Evolutionary conservation across 2,113 vertebrate genomes (phyloP), one percentile per base, ranked within the genome.

Genomic region (Gorsachius goisagi): DNA sequence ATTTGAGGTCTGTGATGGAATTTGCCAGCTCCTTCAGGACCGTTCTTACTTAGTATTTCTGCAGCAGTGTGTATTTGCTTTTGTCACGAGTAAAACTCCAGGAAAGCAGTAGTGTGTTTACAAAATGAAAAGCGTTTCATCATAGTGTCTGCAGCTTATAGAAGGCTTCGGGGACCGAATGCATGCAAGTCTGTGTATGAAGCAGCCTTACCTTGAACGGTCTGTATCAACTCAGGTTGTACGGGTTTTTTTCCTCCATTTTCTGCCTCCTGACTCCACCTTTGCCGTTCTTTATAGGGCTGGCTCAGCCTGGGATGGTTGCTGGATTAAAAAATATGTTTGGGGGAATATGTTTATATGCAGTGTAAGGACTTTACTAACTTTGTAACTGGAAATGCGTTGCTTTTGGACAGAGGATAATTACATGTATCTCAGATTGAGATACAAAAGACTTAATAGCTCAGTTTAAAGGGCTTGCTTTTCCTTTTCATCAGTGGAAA

Each of bases 81-180:
- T 96, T 91, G 90, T 92, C 96, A 72, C n/a, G 63, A 55, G 88
- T 91, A 93, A 92, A 91, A 77, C 81, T 93, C 67, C 33, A 30
- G 35, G 92, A 97, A 94, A 93, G 64, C 84, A 82, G n/a, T 41
- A 63, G 45, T 12, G 8, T 84, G 74, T 96, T 97, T 93, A 89
- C 94, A 87, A 95, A 96, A 93, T 91, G 90, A 86, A 84, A 90
- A 89, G 86, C 63, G 62, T 96, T 97, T 96, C 94, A 95, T 97
- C 76, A 30, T 82, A 62, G 80, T 95, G 64, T 91, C 89, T 95
- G 85, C 75, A 93, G 89, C 41, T 95, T 79, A 32, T 53, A 64
- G 83, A 92, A 95, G 89, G 58, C 93, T 96, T 95, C 1, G 5
- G 91, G 89, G 91, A 72, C 88, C 45, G 60, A 84, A 50, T 72